Evolutionary conservation across 2,113 vertebrate genomes (phyloP).

Genomic region (Gadus macrocephalus): DNA sequence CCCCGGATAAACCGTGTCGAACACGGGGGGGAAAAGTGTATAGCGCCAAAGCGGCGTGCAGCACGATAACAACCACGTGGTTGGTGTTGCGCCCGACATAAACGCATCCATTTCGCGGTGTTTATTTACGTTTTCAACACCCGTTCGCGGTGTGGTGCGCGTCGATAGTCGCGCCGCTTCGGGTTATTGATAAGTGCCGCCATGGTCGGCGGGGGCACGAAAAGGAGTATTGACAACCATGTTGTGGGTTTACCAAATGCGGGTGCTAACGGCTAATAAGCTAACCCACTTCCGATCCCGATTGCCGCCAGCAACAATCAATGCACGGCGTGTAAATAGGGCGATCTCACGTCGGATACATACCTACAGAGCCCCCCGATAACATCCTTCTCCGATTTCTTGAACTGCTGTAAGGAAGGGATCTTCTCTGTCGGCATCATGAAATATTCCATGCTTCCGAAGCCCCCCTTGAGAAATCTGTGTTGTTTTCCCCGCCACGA

Average conservation of each 20-base stretch:
- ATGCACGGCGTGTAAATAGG: neutral
- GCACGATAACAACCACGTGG: constrained; percentile 65
- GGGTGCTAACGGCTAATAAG: no score
- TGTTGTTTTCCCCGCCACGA: constrained; percentile 6
- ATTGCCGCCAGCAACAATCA: neutral
- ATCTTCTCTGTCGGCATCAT: constrained; percentile 89
- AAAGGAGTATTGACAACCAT: no score
- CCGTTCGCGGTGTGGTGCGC: neutral
- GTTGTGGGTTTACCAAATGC: no score
- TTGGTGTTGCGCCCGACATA: constrained; percentile 40
- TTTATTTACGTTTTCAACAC: constrained; percentile 13
- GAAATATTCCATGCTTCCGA: constrained; percentile 86
- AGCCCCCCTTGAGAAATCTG: constrained; percentile 43
- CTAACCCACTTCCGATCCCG: no score
- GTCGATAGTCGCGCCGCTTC: neutral
- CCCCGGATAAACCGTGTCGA: neutral
- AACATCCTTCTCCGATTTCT: constrained; percentile 89
- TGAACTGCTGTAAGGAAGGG: constrained; percentile 83
- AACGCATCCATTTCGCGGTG: constrained; percentile 44
- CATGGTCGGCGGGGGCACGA: no score
- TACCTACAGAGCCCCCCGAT: constrained; percentile 89
- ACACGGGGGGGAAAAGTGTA: neutral
- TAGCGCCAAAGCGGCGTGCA: constrained; percentile 19
- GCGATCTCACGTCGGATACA: constrained; percentile 33
- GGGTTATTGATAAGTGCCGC: no score